phyloP scores from a whole-genome alignment of 1,140 invertebrate genomes.

The Euglossa dilemma region DNA sequence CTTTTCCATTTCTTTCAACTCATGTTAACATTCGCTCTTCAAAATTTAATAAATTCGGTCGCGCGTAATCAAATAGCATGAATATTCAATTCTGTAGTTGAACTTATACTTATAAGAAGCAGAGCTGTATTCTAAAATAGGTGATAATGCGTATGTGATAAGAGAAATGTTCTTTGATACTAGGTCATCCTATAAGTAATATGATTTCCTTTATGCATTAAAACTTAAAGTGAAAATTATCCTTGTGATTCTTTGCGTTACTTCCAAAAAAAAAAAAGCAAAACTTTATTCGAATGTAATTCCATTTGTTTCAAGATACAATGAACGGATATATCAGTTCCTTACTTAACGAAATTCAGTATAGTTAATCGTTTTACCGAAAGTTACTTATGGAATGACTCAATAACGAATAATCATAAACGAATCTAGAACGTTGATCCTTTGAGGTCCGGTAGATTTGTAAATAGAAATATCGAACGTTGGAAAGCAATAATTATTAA shows the following conservation, averaged over 20 bases:
- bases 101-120: neutral
- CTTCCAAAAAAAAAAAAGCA: too few species aligned
- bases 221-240: too few species aligned
- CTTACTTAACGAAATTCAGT: neutral
- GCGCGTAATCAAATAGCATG: neutral
- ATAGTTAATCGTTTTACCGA: too few species aligned
- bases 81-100: neutral
- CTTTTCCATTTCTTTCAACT: neutral
- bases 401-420: neutral
- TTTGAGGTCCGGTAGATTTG: conserved; percentile 24
- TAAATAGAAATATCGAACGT: conserved; percentile 1
- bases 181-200: neutral
- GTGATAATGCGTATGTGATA: conserved; percentile 9
- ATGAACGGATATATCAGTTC: neutral
- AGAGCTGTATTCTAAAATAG: conserved; percentile 1
- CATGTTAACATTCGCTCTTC: too few species aligned
- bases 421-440: neutral
- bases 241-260: too few species aligned
- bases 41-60: neutral
- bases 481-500: conserved; percentile 28
- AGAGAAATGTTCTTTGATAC: neutral
- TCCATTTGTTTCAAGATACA: neutral
- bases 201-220: neutral
- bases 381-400: neutral
- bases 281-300: too few species aligned